These are phyloP conservation scores for Hydractinia echinata DNA, from an alignment of 30 jellyfish, hydroid and myxozoan genomes.

Conservation along the genomic window DNA sequence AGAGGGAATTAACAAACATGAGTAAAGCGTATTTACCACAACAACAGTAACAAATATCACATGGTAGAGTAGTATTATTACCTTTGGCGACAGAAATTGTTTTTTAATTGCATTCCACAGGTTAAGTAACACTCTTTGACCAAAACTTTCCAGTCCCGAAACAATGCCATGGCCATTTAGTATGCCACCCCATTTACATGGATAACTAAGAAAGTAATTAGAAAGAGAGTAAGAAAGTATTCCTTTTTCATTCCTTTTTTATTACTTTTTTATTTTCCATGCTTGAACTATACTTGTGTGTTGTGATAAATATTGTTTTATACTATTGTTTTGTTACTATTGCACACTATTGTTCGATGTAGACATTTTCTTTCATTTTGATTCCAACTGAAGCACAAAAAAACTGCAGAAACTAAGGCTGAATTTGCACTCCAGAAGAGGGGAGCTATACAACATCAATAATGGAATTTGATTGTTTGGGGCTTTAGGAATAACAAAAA, in stretches of 20 bases:
- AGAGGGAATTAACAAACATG: no score
- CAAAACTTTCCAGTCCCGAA: constrained; percentile 72
- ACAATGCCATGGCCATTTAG: constrained; percentile 66
- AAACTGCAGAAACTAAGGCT: not conserved
- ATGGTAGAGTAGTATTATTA: not conserved
- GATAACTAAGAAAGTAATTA: constrained; percentile 44
- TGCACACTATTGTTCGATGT: no score
- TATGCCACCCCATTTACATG: constrained; percentile 79
- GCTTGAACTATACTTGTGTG: no score
- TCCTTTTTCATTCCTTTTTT: no score
- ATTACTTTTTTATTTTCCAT: no score
- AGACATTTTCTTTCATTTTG: no score
- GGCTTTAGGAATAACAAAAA: no score
- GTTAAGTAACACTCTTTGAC: constrained; percentile 58
- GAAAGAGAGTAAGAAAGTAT: not conserved
- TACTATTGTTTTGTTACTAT: no score
- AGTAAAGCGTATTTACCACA: no score
- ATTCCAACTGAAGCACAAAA: no score
- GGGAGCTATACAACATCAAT: not conserved
- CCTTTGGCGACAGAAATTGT: constrained; percentile 1
- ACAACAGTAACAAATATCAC: no score
- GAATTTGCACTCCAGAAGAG: no score
- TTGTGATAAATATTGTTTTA: not conserved
- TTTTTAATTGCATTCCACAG: constrained; percentile 70
- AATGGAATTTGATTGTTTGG: not conserved